These are phyloP conservation scores for Anguilla pacifica DNA, from an alignment of 2,797 vertebrate species.

Conservation along the genomic window DNA sequence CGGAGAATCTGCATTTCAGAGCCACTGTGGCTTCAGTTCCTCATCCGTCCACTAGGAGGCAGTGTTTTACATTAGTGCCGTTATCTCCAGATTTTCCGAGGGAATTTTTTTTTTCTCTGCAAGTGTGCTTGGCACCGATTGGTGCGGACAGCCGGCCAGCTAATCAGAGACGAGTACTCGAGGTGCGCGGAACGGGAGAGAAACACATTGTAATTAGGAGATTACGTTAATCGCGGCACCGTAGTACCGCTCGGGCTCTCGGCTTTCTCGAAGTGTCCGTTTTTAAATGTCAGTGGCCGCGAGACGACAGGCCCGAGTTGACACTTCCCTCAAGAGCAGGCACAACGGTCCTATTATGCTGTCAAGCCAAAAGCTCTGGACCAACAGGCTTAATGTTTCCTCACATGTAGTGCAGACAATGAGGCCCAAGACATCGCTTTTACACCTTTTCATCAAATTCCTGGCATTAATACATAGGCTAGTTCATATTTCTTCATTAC, in stretches of 20 bases:
- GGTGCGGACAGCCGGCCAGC: background rate
- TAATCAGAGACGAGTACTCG: background rate
- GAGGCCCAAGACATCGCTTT: background rate
- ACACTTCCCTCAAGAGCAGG: background rate
- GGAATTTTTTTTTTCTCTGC: background rate
- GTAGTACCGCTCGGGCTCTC: background rate
- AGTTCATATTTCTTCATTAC: background rate
- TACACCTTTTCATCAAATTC: background rate
- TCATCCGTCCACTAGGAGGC: background rate
- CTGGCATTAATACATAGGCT: background rate
- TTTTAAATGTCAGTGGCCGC: background rate
- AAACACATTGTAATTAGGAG: background rate
- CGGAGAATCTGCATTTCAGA: background rate
- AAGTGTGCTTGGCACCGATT: background rate
- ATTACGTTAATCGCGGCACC: slow-evolving; percentile 1
- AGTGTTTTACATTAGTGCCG: background rate
- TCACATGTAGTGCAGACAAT: background rate
- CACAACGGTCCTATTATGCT: background rate
- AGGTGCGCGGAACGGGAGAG: background rate
- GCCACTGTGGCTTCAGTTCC: background rate
- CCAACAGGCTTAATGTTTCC: background rate
- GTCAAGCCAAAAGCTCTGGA: background rate
- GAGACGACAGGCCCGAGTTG: background rate
- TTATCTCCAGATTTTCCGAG: background rate
- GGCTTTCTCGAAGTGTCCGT: background rate